phyloP scores from a whole-genome alignment of 2,888 invertebrate genomes.

The Nemotelus pantherinus region DNA sequence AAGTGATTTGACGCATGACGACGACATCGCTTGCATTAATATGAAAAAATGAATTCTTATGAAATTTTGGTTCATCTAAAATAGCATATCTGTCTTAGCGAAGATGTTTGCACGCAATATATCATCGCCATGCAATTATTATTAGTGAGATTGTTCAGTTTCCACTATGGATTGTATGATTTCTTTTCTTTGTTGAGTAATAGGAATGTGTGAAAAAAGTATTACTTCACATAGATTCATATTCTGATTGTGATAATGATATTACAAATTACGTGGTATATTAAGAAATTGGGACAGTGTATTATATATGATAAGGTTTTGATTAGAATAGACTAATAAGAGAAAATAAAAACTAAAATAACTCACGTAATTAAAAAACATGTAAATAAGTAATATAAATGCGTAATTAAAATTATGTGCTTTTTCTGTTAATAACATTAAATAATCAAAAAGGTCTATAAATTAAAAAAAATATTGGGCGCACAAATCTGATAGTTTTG shows the following conservation, averaged over 20 bases:
- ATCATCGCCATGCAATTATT: not conserved
- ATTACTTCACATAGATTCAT: not conserved
- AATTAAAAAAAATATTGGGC: too few species aligned
- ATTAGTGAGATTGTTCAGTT: not conserved
- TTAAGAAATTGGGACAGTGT: not conserved
- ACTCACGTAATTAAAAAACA: too few species aligned
- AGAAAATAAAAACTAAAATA: too few species aligned
- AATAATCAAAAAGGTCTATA: too few species aligned
- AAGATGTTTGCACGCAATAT: constrained; percentile 17
- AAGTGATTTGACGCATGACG: not conserved
- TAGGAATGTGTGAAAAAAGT: not conserved
- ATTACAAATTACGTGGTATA: not conserved
- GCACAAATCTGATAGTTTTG: too few species aligned
- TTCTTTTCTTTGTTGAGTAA: not conserved
- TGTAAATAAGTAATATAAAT: too few species aligned
- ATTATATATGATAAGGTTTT: not conserved
- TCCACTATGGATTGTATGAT: not conserved
- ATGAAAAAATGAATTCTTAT: constrained; percentile 8
- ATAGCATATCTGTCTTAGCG: not conserved
- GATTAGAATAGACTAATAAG: too few species aligned
- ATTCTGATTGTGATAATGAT: not conserved
- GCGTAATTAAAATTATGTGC: too few species aligned
- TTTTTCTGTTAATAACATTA: too few species aligned
- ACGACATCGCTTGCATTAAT: too few species aligned
- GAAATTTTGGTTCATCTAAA: not conserved